Percentiles rank a stretch among this genome's conserved stretches.
Evolutionary conservation across 2,113 vertebrate species (phyloP).

Genomic region (Furnarius figulus): DNA sequence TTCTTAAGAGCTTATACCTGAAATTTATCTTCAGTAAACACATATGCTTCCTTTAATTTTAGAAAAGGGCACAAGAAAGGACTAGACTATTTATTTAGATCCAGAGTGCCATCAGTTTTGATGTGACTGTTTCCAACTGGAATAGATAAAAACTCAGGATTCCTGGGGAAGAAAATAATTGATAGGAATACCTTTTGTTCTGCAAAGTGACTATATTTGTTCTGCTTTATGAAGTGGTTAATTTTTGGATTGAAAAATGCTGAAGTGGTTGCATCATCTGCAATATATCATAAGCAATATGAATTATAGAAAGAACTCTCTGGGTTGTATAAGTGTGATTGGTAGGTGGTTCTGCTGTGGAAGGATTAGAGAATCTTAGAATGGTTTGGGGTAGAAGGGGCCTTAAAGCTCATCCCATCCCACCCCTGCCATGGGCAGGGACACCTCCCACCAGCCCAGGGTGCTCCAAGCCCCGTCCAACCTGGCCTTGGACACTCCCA

Average conservation of each 20-base stretch:
- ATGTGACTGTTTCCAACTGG: background rate
- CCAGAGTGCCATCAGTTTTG: background rate
- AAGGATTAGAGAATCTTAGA: background rate
- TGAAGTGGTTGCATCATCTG: background rate
- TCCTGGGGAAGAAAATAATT: background rate
- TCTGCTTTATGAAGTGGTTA: background rate
- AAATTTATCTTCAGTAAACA: constrained; percentile 26
- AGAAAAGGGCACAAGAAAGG: constrained; percentile 1
- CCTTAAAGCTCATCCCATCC: background rate
- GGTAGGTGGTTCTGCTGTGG: background rate
- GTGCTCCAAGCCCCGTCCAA: background rate
- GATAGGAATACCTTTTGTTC: constrained; percentile 28
- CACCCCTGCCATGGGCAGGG: background rate
- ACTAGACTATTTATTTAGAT: background rate
- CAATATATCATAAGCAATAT: background rate
- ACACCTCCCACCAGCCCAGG: background rate
- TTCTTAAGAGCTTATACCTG: constrained; percentile 21
- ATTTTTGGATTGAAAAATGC: background rate
- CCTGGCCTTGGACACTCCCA: background rate
- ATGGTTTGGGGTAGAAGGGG: background rate
- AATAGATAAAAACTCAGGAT: background rate
- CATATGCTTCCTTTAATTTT: background rate
- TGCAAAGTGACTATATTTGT: constrained; percentile 21
- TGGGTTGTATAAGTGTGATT: background rate
- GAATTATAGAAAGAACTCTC: background rate